phyloP scores from a whole-genome alignment of 2,113 vertebrate genomes.

The Dicerorhinus sumatrensis region DNA sequence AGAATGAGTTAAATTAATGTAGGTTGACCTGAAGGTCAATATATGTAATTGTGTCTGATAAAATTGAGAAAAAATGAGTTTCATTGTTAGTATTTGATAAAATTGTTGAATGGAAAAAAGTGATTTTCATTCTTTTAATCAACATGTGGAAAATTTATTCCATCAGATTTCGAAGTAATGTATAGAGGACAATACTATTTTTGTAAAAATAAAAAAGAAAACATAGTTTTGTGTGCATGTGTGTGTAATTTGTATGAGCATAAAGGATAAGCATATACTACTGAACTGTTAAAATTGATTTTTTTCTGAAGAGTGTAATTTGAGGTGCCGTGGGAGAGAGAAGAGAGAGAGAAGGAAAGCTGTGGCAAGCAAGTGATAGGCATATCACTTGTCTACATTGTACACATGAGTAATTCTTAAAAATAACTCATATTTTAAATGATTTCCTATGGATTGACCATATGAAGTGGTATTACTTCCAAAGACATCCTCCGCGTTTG shows the following conservation, averaged over 20 bases:
- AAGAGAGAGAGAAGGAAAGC: background rate
- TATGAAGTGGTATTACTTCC: background rate
- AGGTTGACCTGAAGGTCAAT: background rate
- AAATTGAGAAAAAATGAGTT: background rate
- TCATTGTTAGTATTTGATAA: background rate
- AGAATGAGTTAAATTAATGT: background rate
- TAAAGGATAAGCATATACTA: background rate
- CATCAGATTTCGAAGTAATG: background rate
- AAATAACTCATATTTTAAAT: background rate
- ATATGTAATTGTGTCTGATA: background rate
- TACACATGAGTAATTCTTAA: background rate
- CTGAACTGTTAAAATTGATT: background rate
- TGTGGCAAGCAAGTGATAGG: background rate
- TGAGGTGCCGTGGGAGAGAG: background rate
- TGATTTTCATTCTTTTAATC: background rate
- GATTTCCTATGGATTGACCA: background rate
- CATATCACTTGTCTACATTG: background rate
- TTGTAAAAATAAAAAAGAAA: slow-evolving; percentile 18
- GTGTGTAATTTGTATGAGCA: background rate
- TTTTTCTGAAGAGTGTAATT: background rate
- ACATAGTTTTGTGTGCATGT: background rate
- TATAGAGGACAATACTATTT: background rate
- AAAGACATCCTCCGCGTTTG: background rate
- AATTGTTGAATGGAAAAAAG: background rate
- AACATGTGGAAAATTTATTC: background rate